Evolutionary conservation across 2,888 invertebrate genomes (phyloP), one percentile per base, ranked within the genome.

Genomic region (Stenodera caucasica): DNA sequence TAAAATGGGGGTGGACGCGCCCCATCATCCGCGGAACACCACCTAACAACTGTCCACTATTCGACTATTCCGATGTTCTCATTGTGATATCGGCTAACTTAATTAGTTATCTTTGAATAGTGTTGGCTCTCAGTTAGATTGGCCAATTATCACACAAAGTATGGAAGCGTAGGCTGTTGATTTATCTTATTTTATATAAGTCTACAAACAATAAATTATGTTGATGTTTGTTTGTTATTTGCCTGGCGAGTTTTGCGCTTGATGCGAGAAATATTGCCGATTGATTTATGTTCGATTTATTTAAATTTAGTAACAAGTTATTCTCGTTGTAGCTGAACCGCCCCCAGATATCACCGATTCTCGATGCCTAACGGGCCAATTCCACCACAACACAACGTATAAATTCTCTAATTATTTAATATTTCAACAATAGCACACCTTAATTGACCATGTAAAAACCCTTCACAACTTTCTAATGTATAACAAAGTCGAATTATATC

Each of bases 141-240:
- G 69, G 71, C 72, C 75, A 73, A 74, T 75, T 74, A 75, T 72
- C 72, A 68, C 70, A 64, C 68, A 68, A 66, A 59, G 40, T 40
- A 40, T 40, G 9, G 40, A 49, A 69, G 73, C 72, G 76, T 75
- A 73, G 75, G 76, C 68, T 60, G 68, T 62, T 74, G 74, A 76
- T 76, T 76, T 75, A 72, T 74, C 70, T 70, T 62, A 62, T 67
- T 72, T 73, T 74, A 73, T 72, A 72, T 71, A 67, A 69, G 66
- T 66, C 60, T 67, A 65, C 66, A 60, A 61, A 55, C 67, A 55
- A 67, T 70, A 68, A 70, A 68, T 67, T 67, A 68, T 64, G 65
- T 63, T 66, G 68, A 67, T 68, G 68, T 70, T 69, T 69, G 67
- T 69, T 68, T 70, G 70, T 66, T 68, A 67, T 58, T 62, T 66